Evolutionary conservation across 2,113 vertebrate species (phyloP), one percentile per base, ranked within the genome.

Genomic region (Ptilorrhoa leucosticta): DNA sequence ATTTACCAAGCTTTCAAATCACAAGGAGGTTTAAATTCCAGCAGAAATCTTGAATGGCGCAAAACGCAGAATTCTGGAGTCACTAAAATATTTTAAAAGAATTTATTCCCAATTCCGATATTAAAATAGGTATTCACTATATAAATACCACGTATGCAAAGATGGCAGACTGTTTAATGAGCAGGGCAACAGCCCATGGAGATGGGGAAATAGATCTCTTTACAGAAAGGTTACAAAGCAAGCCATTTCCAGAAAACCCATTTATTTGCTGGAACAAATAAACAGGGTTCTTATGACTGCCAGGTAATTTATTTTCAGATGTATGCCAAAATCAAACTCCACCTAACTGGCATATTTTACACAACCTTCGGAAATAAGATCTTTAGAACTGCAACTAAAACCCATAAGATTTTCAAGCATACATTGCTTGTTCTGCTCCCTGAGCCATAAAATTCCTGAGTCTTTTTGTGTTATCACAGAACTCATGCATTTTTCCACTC

Each of bases 341-440:
- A 65, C 6, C 11, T 72, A 33, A 33, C 37, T 26, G 57, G 11
- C 7, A 7, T 15, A 28, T 64, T 68, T 85, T 37, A 15, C 15
- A 13, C 15, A 13, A 9, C 20, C 28, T 56, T n/a, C 15, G 24
- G 44, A 71, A 91, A 47, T 30, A 79, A 44, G 6, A 33, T 37
- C 37, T 56, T 79, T 9, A 58, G 26, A 83, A 30, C 23, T 28
- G 31, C 57, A 39, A 79, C 40, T 19, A 71, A 93, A 82, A 8
- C 19, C 13, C 4, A 0, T n/a, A 60, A 71, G 18, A 72, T 45
- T 64, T 51, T 10, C 23, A 58, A 64, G 26, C 0, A 0, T 6
- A 10, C 4, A 5, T 45, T 66, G 13, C 31, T 69, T 72, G 14
- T 48, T 48, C 53, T 76, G n/a, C 28, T 18, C 14, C 37, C 19